Evolutionary conservation across 2,113 vertebrate genomes (phyloP).

Genomic region (Okapia johnstoni): DNA sequence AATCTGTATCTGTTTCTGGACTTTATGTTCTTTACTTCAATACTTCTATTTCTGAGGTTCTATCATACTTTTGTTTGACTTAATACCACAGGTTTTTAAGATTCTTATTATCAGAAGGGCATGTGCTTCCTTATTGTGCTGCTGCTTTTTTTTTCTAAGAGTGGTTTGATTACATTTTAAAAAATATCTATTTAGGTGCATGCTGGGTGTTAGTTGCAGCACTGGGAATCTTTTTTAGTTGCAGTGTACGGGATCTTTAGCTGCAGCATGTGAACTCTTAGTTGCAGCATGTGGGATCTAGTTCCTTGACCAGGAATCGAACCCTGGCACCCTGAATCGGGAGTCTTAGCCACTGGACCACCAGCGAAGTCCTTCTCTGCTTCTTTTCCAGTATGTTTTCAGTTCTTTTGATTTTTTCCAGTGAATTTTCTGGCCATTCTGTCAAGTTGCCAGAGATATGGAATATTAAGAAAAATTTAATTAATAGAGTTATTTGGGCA

Average conservation of each 20-base stretch:
- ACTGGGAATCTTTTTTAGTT: not conserved
- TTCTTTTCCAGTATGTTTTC: not conserved
- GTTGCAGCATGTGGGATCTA: not conserved
- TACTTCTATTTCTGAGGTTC: not conserved
- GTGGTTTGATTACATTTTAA: not conserved
- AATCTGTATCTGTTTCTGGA: not conserved
- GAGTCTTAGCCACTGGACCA: not conserved
- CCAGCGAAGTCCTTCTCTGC: not conserved
- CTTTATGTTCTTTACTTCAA: not conserved
- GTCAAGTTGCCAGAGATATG: not conserved
- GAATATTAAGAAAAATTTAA: not conserved
- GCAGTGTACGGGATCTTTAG: not conserved
- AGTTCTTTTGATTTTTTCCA: not conserved
- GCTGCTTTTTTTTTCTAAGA: not conserved
- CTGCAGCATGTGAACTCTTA: not conserved
- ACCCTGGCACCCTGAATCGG: not conserved
- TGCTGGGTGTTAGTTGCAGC: not conserved
- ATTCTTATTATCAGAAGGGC: not conserved
- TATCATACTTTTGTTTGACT: not conserved
- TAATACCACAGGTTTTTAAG: not conserved
- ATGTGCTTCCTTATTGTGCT: not conserved
- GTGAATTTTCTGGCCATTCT: not conserved
- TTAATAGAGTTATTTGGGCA: not conserved
- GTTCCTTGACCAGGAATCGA: not conserved
- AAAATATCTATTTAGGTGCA: not conserved